phyloP scores from a whole-genome alignment of 2,888 invertebrate species.

The Spilarctia lutea region DNA sequence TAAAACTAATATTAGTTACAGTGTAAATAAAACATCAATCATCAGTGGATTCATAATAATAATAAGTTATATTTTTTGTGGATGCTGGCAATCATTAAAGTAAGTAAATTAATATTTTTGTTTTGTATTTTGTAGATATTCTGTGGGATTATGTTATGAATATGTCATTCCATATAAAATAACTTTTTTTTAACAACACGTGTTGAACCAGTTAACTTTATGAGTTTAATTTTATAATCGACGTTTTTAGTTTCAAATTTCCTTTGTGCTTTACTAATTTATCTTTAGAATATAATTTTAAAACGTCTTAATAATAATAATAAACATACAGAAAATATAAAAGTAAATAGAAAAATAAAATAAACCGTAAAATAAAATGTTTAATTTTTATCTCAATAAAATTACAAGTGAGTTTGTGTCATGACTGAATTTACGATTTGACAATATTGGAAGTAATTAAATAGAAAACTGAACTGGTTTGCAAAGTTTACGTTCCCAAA shows the following conservation, averaged over 20 bases:
- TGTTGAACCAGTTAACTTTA: background rate
- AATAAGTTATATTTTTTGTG: slow-evolving; percentile 12
- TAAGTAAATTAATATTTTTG: slow-evolving; percentile 21
- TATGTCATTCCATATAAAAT: too few relatives aligned
- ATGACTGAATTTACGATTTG: background rate
- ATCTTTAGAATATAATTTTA: too few relatives aligned
- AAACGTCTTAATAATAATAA: too few relatives aligned
- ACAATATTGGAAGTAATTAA: background rate
- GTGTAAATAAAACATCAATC: slow-evolving; percentile 14
- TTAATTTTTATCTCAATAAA: too few relatives aligned
- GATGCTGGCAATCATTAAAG: slow-evolving; percentile 31
- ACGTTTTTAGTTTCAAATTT: background rate
- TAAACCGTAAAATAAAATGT: too few relatives aligned
- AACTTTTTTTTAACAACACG: background rate
- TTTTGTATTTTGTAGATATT: slow-evolving; percentile 1
- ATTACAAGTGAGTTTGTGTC: too few relatives aligned
- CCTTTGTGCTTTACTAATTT: background rate
- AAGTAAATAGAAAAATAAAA: too few relatives aligned
- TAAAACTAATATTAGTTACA: slow-evolving; percentile 27
- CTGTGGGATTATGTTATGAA: too few relatives aligned
- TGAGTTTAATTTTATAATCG: background rate
- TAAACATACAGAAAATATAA: too few relatives aligned
- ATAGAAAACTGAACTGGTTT: background rate
- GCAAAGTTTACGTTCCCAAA: background rate
- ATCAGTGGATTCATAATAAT: slow-evolving; percentile 24